Evolutionary conservation across 1,140 invertebrate species (phyloP).

Genomic region (Drosophila persimilis): DNA sequence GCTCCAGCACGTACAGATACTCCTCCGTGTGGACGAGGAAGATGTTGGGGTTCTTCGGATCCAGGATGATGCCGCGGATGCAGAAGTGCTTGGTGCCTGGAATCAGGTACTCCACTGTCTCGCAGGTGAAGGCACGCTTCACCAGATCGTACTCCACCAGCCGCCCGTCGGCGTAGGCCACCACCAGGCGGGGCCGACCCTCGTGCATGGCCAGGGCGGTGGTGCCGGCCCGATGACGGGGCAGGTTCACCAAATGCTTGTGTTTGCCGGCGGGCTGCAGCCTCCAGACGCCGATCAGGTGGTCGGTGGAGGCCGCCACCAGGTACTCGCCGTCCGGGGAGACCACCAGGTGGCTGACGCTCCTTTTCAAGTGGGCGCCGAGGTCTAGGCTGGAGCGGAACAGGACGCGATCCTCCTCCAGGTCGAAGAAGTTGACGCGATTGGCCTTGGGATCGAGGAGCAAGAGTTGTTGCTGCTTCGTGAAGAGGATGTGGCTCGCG

Average conservation of each 20-base stretch:
- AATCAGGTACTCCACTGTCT: conserved; percentile 65
- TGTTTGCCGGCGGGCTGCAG: conserved; percentile 75
- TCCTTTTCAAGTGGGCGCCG: conserved; percentile 11
- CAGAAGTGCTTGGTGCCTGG: conserved; percentile 57
- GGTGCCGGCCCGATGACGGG: conserved; percentile 86
- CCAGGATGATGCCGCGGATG: conserved; percentile 85
- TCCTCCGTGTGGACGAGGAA: conserved; percentile 87
- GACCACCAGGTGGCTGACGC: conserved; percentile 40
- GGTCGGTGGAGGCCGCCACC: conserved; percentile 85
- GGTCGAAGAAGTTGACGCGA: conserved; percentile 52
- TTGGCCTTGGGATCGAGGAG: conserved; percentile 59
- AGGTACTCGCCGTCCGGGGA: conserved; percentile 85
- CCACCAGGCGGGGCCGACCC: conserved; percentile 84
- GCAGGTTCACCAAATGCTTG: conserved; percentile 85
- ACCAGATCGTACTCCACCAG: conserved; percentile 88
- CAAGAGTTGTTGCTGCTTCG: conserved; percentile 81
- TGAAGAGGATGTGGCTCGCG: conserved; percentile 84
- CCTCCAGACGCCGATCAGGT: conserved; percentile 86
- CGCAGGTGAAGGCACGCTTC: conserved; percentile 85
- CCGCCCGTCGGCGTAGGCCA: conserved; percentile 89
- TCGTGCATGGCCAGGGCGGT: conserved; percentile 87
- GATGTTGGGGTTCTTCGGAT: conserved; percentile 85
- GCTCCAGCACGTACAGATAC: conserved; percentile 85
- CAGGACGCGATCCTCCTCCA: conserved; percentile 12
- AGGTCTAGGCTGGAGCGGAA: conserved; percentile 33